Percentiles rank a stretch among this genome's conserved stretches.
phyloP scores from a whole-genome alignment of 2,797 vertebrate species.

The Lindbergichthys nudifrons region DNA sequence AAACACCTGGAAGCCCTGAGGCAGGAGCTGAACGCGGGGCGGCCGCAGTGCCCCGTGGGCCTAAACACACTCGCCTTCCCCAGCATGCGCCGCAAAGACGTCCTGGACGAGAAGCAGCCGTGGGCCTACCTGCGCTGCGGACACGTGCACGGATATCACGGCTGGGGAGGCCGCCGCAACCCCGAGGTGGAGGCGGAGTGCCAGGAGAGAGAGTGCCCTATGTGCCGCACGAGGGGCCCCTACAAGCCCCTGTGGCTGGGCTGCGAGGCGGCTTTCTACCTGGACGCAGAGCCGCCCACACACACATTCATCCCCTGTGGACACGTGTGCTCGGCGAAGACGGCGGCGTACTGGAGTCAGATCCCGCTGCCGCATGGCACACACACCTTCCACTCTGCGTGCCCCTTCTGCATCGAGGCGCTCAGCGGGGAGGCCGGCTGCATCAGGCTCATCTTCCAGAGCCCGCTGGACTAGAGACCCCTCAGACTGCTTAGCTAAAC shows the following conservation, averaged over 20 bases:
- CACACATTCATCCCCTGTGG: slow-evolving; percentile 94
- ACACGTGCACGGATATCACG: slow-evolving; percentile 95
- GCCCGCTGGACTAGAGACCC: slow-evolving; percentile 88
- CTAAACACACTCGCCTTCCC: slow-evolving; percentile 95
- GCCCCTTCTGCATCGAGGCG: slow-evolving; percentile 94
- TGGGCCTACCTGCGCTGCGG: slow-evolving; percentile 96
- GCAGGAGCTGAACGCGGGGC: slow-evolving; percentile 92
- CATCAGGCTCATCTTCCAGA: slow-evolving; percentile 95
- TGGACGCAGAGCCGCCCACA: slow-evolving; percentile 92
- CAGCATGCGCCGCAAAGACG: slow-evolving; percentile 90
- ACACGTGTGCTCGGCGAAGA: slow-evolving; percentile 95
- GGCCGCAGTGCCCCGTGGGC: slow-evolving; percentile 95
- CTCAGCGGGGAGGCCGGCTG: slow-evolving; percentile 87
- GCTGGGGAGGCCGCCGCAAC: slow-evolving; percentile 87
- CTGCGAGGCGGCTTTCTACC: slow-evolving; percentile 92
- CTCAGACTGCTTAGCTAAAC: not conserved
- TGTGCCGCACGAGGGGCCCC: slow-evolving; percentile 92
- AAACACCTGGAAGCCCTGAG: slow-evolving; percentile 93
- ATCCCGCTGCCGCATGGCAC: slow-evolving; percentile 92
- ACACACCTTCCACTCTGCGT: slow-evolving; percentile 92
- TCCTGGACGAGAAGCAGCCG: slow-evolving; percentile 91
- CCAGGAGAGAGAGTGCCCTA: slow-evolving; percentile 93
- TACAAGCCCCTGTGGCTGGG: slow-evolving; percentile 97
- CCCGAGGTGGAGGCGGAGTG: slow-evolving; percentile 86
- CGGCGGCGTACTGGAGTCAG: slow-evolving; percentile 92